Evolutionary conservation across 92 coral and sea anemone species (phyloP).

Genomic region (Palythoa caribaeorum): DNA sequence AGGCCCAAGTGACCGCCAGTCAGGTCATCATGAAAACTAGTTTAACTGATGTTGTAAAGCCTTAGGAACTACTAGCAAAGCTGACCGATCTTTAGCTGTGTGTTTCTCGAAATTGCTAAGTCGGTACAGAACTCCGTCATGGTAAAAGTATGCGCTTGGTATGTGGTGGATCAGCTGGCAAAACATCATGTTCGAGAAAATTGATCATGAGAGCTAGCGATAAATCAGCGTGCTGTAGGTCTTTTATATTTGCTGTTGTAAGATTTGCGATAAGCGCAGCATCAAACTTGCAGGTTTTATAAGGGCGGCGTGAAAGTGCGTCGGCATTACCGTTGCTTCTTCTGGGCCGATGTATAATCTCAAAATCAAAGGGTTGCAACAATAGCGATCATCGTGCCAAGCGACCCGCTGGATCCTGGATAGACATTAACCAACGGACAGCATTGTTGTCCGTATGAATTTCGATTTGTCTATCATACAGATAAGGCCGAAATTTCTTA

Average conservation of each 20-base stretch:
- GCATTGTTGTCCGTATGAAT: constrained; percentile 53
- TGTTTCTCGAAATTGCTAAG: neutral
- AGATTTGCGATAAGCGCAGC: constrained; percentile 34
- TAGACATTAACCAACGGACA: constrained; percentile 44
- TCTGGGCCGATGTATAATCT: constrained; percentile 49
- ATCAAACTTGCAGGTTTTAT: constrained; percentile 30
- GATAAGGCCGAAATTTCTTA: constrained; percentile 41
- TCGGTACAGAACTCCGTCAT: constrained; percentile 28
- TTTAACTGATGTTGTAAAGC: constrained; percentile 27
- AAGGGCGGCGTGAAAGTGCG: constrained; percentile 47
- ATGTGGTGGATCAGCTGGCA: constrained; percentile 36
- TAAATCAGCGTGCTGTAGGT: constrained; percentile 43
- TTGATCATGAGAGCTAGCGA: constrained; percentile 37
- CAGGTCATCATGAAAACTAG: constrained; percentile 51
- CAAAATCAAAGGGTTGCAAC: constrained; percentile 52
- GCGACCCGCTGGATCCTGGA: constrained; percentile 46
- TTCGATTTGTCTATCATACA: constrained; percentile 42
- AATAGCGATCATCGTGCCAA: constrained; percentile 53
- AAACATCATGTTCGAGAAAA: constrained; percentile 43
- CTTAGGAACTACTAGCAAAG: neutral
- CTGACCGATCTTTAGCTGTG: neutral
- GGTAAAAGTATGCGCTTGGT: constrained; percentile 27
- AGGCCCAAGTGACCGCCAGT: constrained; percentile 59
- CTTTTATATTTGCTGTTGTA: neutral
- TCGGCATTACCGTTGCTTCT: constrained; percentile 58